These are phyloP conservation scores for Limosa lapponica DNA, from an alignment of 2,797 vertebrate species.

Conservation along the genomic window DNA sequence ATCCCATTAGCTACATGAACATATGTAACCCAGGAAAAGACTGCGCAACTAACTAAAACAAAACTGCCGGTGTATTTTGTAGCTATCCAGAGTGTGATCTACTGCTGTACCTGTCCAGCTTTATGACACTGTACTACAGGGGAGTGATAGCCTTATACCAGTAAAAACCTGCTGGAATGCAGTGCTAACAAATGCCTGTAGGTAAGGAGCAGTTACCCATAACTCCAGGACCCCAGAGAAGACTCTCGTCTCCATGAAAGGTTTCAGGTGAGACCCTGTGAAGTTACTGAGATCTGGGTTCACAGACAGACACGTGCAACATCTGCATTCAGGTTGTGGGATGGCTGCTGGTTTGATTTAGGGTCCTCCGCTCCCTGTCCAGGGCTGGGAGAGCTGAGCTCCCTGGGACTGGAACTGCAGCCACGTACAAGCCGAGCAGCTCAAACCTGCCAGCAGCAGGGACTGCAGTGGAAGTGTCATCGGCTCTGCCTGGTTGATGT, in stretches of 20 bases:
- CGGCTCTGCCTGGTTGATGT: neutral
- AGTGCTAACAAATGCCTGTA: neutral
- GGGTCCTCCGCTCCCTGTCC: rapidly evolving
- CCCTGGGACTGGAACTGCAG: neutral
- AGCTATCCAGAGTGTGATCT: neutral
- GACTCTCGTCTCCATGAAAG: neutral
- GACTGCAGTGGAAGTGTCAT: neutral
- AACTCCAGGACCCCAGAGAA: neutral
- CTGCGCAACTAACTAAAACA: neutral
- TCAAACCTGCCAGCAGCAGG: neutral
- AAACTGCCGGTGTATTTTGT: rapidly evolving
- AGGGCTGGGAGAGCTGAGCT: neutral
- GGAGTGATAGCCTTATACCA: neutral
- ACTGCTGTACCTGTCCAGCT: neutral
- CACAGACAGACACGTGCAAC: neutral
- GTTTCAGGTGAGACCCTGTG: neutral
- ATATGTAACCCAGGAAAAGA: neutral
- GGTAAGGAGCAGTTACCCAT: neutral
- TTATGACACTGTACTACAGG: neutral
- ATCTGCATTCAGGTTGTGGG: neutral
- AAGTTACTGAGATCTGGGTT: neutral
- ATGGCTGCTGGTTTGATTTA: neutral
- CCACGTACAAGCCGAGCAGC: neutral
- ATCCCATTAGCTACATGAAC: neutral
- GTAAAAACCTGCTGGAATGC: neutral